Evolutionary conservation across 2,888 invertebrate genomes (phyloP), one percentile per base, ranked within the genome.

Genomic region (Philaethria dido): DNA sequence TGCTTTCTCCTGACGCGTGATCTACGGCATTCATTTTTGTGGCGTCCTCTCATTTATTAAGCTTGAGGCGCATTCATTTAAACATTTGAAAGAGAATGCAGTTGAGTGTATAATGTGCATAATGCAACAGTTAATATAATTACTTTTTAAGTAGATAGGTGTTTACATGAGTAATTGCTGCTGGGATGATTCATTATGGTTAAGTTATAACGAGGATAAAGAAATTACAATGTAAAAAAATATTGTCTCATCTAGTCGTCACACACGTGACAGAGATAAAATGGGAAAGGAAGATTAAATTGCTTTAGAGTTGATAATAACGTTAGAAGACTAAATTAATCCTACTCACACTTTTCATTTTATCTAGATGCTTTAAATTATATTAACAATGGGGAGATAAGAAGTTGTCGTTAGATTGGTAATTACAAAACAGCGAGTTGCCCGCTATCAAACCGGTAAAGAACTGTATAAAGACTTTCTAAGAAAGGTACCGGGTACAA

Each of bases 391-490:
- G 69, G 75, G 59, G 62, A 73, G 74, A 76, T 73, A 75, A 75
- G 74, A 72, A 74, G 76, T 74, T 78, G 77, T 89, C 86, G 85
- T 86, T 83, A 84, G 78, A 77, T 77, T 75, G 77, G 83, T 89
- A 87, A 89, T 89, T 87, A 87, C 84, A 82, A 80, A 82, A 79
- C 71, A 71, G 69, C 61, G 69, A 69, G 71, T 69, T 42, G 60
- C 64, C 68, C 73, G 73, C 73, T 73, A 77, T 74, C 77, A 74
- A 80, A 83, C 86, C 84, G 84, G 85, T 84, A 84, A 87, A 87
- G 88, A 87, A 85, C 81, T 74, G 68, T 68, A 69, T 73, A 68
- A 78, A 77, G 80, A 82, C 87, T 89, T 88, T 89, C 89, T 87
- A 83, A 81, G 86, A 86, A 84, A 84, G 84, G 78, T 73, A 75